phyloP scores from a whole-genome alignment of 2,888 invertebrate genomes.

The Heliconius cydno region DNA sequence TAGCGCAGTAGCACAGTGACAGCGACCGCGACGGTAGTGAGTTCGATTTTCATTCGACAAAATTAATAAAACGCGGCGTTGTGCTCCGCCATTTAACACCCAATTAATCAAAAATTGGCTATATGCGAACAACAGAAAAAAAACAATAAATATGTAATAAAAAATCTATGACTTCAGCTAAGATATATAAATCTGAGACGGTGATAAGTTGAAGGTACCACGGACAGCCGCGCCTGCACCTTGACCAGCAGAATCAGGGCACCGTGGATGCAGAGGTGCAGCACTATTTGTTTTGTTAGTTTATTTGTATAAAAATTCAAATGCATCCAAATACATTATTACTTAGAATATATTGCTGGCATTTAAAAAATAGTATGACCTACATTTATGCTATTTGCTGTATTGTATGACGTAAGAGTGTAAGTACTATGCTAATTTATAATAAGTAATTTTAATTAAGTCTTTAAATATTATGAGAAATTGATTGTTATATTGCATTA shows the following conservation, averaged over 20 bases:
- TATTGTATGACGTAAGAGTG: neutral
- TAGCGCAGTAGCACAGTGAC: too few relatives aligned
- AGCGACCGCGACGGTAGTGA: too few relatives aligned
- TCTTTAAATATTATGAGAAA: too few relatives aligned
- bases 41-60: too few relatives aligned
- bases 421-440: neutral
- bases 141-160: neutral
- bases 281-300: slow-evolving; percentile 1
- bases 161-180: neutral
- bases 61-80: too few relatives aligned
- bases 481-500: too few relatives aligned
- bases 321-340: slow-evolving; percentile 3
- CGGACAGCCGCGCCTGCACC: slow-evolving; percentile 42
- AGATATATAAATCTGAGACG: slow-evolving; percentile 7
- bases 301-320: neutral
- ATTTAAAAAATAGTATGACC: slow-evolving; percentile 7
- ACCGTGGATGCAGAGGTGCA: slow-evolving; percentile 16
- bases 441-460: too few relatives aligned
- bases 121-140: too few relatives aligned
- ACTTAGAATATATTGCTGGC: neutral
- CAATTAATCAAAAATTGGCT: neutral
- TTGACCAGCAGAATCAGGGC: slow-evolving; percentile 45
- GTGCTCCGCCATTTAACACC: too few relatives aligned
- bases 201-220: slow-evolving; percentile 15
- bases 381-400: neutral